A percentile compares a stretch with the other conserved stretches of the same genome.
These are phyloP conservation scores for Gordius sp. DNA, from an alignment of 2,888 invertebrate species.

Conservation along the genomic window DNA sequence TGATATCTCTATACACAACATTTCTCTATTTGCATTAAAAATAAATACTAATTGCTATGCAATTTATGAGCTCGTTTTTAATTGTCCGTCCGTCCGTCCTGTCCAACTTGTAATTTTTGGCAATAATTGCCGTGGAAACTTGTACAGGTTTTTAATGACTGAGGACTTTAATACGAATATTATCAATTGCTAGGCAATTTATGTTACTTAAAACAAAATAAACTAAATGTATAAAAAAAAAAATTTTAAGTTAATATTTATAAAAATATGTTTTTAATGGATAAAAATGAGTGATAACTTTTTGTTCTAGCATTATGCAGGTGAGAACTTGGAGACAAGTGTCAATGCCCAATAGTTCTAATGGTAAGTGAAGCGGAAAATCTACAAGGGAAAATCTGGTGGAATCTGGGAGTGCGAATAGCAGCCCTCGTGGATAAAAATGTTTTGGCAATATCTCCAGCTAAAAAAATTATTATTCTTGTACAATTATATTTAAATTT, in stretches of 20 bases:
- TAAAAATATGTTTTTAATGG: not conserved
- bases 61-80: no score
- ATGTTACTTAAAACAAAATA: not conserved
- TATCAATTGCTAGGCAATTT: not conserved
- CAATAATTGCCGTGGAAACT: no score
- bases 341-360: constrained; percentile 87
- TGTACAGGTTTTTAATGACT: no score
- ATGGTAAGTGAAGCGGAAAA: constrained; percentile 82
- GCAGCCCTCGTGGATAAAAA: constrained; percentile 43
- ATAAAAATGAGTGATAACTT: constrained; percentile 35
- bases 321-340: constrained; percentile 83
- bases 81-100: no score
- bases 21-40: no score
- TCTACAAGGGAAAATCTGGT: constrained; percentile 85
- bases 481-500: no score
- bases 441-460: constrained; percentile 51
- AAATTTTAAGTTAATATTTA: constrained; percentile 1
- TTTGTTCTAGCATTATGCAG: constrained; percentile 79
- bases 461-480: constrained; percentile 27
- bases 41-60: no score
- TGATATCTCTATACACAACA: not conserved
- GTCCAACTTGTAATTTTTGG: no score
- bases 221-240: constrained; percentile 11
- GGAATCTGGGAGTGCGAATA: constrained; percentile 85
- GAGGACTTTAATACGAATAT: no score